Evolutionary conservation across 2,113 vertebrate species (phyloP), one percentile per base, ranked within the genome.

Genomic region (Arothron firmamentum): DNA sequence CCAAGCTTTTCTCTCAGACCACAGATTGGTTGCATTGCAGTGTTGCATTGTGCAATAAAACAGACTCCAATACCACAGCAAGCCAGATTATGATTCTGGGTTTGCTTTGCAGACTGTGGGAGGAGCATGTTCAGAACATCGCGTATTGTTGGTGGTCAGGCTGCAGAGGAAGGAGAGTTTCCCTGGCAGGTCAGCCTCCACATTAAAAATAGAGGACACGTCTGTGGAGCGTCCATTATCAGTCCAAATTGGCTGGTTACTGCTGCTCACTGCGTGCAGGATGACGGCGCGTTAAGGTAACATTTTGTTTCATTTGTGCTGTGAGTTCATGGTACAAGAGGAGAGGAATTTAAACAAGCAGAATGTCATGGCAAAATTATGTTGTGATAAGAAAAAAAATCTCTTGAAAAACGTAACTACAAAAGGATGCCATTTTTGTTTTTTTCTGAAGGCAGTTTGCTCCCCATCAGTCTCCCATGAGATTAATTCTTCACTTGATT

Each of bases 131-230:
- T 87, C 28, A 92, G 75, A 70, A 74, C 79, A 6, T 89, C 94
- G 0, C 93, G 96, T n/a, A 94, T 98, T 0, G 96, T 98, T 0
- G 97, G 96, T 0, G 97, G 97, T 16, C 82, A 90, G 74, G 74
- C 94, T 0, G 89, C 95, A 0, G 88, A 91, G 0, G 76, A 76
- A 4, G 97, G 94, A 0, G 95, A 98, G 70, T 99, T 92, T 84
- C 97, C 97, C 0, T 98, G 97, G 97, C 96, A 98, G 81, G 92
- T 97, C 89, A 98, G 97, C 89, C 93, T 99, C 12, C 95, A 98
- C 0, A 62, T 74, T 15, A 86, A 72, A 64, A 48, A 20, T n/a
- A 46, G 19, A 0, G 89, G 92, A 11, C 96, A 98, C 25, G 72
- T 93, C 67, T 99, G 97, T 0, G 97, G 96, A 5, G 97, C 94